These are phyloP conservation scores for Rhincodon typus DNA, from an alignment of 2,797 vertebrate genomes.

Conservation along the genomic window DNA sequence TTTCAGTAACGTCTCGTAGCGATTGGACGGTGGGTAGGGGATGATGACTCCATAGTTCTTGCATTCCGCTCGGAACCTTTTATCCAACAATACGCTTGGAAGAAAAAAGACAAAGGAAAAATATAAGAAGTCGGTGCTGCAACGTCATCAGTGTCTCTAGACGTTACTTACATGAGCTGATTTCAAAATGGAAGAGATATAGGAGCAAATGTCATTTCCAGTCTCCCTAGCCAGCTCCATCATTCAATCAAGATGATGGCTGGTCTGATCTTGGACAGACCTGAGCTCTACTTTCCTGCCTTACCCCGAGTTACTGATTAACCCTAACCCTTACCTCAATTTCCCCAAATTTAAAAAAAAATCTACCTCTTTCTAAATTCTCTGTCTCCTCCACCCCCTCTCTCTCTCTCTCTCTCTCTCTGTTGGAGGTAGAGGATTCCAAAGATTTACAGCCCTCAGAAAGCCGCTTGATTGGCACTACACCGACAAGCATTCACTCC, in stretches of 20 bases:
- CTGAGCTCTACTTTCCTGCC: background rate
- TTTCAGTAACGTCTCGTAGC: constrained; percentile 80
- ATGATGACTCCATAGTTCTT: constrained; percentile 87
- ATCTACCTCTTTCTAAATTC: too few species aligned
- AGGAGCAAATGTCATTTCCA: background rate
- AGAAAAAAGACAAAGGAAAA: constrained; percentile 40
- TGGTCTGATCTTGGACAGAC: background rate
- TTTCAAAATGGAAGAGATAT: background rate
- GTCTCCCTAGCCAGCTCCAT: background rate
- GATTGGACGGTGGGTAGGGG: constrained; percentile 79
- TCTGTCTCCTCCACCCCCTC: too few species aligned
- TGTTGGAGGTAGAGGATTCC: too few species aligned
- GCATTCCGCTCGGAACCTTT: constrained; percentile 80
- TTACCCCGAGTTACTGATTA: background rate
- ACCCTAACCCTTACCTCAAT: background rate
- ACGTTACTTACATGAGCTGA: background rate
- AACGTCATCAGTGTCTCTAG: background rate
- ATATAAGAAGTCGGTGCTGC: background rate
- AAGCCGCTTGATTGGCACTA: too few species aligned
- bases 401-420: too few species aligned
- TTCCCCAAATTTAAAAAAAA: background rate
- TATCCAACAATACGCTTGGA: constrained; percentile 74
- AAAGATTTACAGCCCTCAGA: too few species aligned
- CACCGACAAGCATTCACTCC: too few species aligned
- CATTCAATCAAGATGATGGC: background rate